Evolutionary conservation across 2,888 invertebrate species (phyloP).

Genomic region (Polymixis lichenea): DNA sequence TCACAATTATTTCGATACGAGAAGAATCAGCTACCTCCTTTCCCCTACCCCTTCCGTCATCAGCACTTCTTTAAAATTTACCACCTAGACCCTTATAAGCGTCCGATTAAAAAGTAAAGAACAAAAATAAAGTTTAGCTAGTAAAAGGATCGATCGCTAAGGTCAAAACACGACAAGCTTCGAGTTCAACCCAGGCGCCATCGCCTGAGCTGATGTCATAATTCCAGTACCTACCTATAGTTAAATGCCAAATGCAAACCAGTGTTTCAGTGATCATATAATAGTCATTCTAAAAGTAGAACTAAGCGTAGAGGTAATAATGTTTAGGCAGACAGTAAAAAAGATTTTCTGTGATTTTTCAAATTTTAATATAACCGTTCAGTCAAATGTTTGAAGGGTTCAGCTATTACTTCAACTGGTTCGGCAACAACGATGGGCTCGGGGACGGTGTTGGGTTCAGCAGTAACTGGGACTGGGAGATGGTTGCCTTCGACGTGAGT

Average conservation of each 20-base stretch:
- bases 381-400: background rate
- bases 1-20: no score
- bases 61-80: no score
- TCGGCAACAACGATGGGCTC: slow-evolving; percentile 6
- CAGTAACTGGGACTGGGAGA: slow-evolving; percentile 68
- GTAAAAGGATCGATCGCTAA: no score
- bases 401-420: slow-evolving; percentile 16
- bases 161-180: no score
- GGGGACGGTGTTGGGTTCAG: slow-evolving; percentile 50
- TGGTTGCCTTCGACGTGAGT: slow-evolving; percentile 75
- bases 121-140: no score
- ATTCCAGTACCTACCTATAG: slow-evolving; percentile 53
- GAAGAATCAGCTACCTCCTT: no score
- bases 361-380: slow-evolving; percentile 6
- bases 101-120: no score
- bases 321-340: no score
- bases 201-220: no score
- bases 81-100: no score
- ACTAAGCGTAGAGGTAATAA: slow-evolving; percentile 20
- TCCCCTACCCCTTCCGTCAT: no score
- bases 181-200: no score
- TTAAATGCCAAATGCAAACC: slow-evolving; percentile 46
- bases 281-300: slow-evolving; percentile 50
- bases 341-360: background rate
- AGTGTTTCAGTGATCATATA: slow-evolving; percentile 57